phyloP scores from a whole-genome alignment of 1,140 invertebrate genomes.

The Drosophila repleta region DNA sequence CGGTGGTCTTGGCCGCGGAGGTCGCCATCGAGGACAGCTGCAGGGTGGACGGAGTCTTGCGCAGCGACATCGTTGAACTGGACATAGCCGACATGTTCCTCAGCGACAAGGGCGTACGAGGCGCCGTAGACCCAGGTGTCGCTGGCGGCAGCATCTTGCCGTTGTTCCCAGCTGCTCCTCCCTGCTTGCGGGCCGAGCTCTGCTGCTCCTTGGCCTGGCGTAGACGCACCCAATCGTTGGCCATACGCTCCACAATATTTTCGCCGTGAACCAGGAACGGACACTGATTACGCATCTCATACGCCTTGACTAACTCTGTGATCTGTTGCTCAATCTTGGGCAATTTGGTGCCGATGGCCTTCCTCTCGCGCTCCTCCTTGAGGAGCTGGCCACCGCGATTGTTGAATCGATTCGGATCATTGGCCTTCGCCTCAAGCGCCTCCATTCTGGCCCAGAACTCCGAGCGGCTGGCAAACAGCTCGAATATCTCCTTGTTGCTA shows the following conservation, averaged over 20 bases:
- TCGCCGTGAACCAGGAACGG: slow-evolving; percentile 87
- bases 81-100: slow-evolving; percentile 63
- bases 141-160: slow-evolving; percentile 53
- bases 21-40: slow-evolving; percentile 29
- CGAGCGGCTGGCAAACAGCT: slow-evolving; percentile 87
- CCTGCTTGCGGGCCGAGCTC: slow-evolving; percentile 70
- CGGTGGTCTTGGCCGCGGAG: slow-evolving; percentile 33
- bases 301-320: slow-evolving; percentile 84
- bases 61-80: slow-evolving; percentile 63
- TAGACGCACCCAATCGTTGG: slow-evolving; percentile 85
- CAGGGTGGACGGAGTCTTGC: slow-evolving; percentile 65
- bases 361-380: slow-evolving; percentile 92
- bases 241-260: slow-evolving; percentile 85
- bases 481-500: slow-evolving; percentile 88
- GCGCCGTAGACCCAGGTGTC: slow-evolving; percentile 19
- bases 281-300: slow-evolving; percentile 84
- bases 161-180: slow-evolving; percentile 34
- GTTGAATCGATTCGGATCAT: slow-evolving; percentile 91
- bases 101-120: slow-evolving; percentile 63
- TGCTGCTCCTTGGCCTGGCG: slow-evolving; percentile 79
- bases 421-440: slow-evolving; percentile 88
- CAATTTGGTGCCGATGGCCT: slow-evolving; percentile 87
- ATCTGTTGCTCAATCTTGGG: slow-evolving; percentile 89
- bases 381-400: slow-evolving; percentile 93
- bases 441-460: slow-evolving; percentile 88